Conservation (phyloP, 2,797 vertebrate genomes). For the Morelia viridis region DNA sequence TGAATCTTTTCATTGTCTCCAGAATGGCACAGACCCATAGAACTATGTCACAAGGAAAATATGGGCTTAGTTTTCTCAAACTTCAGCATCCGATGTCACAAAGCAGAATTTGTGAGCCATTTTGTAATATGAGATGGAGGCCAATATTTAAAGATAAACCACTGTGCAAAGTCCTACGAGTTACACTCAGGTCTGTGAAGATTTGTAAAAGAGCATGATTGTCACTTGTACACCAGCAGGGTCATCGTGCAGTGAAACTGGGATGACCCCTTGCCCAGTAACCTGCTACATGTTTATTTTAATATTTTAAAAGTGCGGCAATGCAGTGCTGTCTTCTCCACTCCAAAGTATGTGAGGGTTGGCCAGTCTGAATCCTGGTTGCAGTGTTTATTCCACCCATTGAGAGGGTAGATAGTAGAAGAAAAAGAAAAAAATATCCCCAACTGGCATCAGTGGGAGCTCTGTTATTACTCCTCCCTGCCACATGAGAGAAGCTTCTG, state of each 20-base stretch:
- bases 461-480: background rate
- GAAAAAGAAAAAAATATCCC: background rate
- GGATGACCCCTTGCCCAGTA: background rate
- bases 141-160: background rate
- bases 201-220: background rate
- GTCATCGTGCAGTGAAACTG: background rate
- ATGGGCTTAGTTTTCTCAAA: background rate
- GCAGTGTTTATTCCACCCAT: background rate
- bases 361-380: background rate
- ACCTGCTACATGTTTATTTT: background rate
- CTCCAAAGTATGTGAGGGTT: background rate
- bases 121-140: background rate
- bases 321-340: background rate
- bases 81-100: background rate
- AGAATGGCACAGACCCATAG: background rate
- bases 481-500: background rate
- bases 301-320: background rate
- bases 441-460: background rate
- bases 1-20: background rate
- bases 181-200: background rate
- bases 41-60: background rate
- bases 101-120: background rate
- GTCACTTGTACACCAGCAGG: background rate
- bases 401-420: background rate
- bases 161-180: background rate